phyloP scores from a whole-genome alignment of 2,113 vertebrate genomes.

The Rhinichthys klamathensis region DNA sequence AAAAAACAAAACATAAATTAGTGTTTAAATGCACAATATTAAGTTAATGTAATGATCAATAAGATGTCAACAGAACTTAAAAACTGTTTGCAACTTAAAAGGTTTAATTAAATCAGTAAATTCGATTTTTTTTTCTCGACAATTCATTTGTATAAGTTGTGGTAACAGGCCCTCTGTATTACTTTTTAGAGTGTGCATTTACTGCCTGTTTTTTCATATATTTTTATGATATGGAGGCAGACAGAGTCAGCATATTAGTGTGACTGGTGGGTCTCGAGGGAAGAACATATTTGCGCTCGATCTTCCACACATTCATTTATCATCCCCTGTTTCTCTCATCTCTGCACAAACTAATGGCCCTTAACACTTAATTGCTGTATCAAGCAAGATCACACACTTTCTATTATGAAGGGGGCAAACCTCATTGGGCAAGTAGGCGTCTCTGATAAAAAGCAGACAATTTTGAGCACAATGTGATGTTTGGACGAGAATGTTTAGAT shows the following conservation, averaged over 20 bases:
- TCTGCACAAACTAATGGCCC: constrained; percentile 52
- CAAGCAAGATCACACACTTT: constrained; percentile 24
- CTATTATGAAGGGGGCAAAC: constrained; percentile 32
- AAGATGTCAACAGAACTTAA: no score
- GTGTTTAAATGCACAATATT: no score
- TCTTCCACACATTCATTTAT: constrained; percentile 49
- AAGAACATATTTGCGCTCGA: constrained; percentile 50
- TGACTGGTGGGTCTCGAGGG: constrained; percentile 57
- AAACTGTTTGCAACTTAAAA: no score
- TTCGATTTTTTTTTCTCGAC: no score
- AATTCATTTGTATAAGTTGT: no score
- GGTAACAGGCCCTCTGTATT: no score
- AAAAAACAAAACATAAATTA: no score
- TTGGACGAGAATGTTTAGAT: neutral
- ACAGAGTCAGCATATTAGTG: constrained; percentile 45
- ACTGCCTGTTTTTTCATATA: constrained; percentile 46
- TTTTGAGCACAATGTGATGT: neutral
- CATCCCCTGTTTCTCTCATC: constrained; percentile 38
- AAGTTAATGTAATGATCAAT: no score
- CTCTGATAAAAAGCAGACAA: constrained; percentile 23
- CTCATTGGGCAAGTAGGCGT: neutral
- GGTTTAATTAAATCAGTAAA: no score
- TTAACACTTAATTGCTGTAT: constrained; percentile 45
- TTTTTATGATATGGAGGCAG: constrained; percentile 22
- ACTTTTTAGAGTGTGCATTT: constrained; percentile 12